phyloP scores from a whole-genome alignment of 2,113 vertebrate genomes.

The Bubo bubo region DNA sequence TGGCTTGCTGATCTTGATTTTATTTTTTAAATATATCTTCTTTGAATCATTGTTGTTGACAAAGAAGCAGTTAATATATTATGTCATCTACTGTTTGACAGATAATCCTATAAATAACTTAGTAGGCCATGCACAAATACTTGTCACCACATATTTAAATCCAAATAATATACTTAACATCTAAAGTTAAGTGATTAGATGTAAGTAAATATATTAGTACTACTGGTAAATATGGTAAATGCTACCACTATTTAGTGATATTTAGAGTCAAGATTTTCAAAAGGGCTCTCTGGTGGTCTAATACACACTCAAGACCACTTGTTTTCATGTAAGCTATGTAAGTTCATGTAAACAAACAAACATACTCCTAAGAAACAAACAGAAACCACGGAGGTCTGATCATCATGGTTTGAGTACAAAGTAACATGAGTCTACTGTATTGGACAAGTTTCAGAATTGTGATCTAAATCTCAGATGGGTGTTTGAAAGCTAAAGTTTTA shows the following conservation, averaged over 20 bases:
- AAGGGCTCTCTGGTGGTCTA: not conserved
- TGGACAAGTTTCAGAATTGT: not conserved
- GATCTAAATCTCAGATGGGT: not conserved
- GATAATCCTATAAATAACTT: not conserved
- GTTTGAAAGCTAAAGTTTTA: not conserved
- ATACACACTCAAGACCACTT: not conserved
- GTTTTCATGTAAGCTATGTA: not conserved
- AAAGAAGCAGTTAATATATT: not conserved
- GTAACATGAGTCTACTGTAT: not conserved
- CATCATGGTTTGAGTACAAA: not conserved
- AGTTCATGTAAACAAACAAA: not conserved
- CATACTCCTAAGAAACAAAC: not conserved
- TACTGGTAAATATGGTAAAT: not conserved
- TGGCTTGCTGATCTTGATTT: not conserved
- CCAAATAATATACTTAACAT: not conserved
- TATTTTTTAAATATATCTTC: not conserved
- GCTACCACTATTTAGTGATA: not conserved
- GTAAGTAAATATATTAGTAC: not conserved
- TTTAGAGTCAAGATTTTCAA: not conserved
- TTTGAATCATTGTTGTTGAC: not conserved
- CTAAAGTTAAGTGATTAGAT: not conserved
- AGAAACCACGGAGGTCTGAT: not conserved
- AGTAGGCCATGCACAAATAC: not conserved
- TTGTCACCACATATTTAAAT: not conserved
- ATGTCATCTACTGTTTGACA: not conserved